Evolutionary conservation across 2,113 vertebrate genomes (phyloP).

Genomic region (Hydrochoerus hydrochaeris): DNA sequence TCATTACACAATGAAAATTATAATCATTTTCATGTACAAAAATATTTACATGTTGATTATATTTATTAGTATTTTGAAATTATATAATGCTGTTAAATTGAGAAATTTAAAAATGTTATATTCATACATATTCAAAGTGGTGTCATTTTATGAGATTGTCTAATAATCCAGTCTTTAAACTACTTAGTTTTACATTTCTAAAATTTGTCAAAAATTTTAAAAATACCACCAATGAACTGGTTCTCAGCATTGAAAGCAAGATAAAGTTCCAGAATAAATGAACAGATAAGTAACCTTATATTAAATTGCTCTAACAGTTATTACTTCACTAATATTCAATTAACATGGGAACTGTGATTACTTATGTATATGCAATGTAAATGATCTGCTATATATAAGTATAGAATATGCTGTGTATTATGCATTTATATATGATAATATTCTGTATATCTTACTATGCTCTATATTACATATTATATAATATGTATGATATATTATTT

Average conservation of each 20-base stretch:
- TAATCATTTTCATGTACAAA: constrained; percentile 4
- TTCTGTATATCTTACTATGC: too few species aligned
- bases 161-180: background rate
- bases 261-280: constrained; percentile 21
- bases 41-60: background rate
- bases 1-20: too few species aligned
- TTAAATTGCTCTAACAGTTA: background rate
- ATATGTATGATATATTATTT: too few species aligned
- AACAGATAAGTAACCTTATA: background rate
- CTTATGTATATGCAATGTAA: background rate
- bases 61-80: constrained; percentile 10
- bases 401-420: background rate
- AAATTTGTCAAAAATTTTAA: constrained; percentile 7
- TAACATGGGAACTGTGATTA: background rate
- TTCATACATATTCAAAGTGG: background rate
- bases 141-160: background rate
- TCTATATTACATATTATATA: too few species aligned
- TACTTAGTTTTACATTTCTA: background rate
- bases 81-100: background rate
- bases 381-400: background rate
- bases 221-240: background rate
- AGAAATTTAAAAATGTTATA: constrained; percentile 10
- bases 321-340: constrained; percentile 47
- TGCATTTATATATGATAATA: background rate
- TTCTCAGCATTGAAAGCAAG: background rate